phyloP scores from a whole-genome alignment of 2,113 vertebrate species.

The Melozone crissalis region DNA sequence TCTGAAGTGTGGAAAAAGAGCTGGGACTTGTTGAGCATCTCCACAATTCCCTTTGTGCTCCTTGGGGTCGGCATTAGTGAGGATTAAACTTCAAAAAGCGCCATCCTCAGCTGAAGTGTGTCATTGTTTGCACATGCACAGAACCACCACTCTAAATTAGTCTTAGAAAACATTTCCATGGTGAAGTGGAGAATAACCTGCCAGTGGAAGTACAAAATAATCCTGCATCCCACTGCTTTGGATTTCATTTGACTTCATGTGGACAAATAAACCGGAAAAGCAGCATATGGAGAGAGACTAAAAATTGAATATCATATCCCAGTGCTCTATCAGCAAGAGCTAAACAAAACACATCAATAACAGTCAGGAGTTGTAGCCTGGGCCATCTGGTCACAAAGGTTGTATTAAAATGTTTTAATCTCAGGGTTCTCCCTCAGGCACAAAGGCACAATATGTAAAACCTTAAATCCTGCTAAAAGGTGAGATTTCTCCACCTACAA shows the following conservation, averaged over 20 bases:
- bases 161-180: not conserved
- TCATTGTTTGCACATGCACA: not conserved
- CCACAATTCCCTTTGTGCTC: not conserved
- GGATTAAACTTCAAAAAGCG: not conserved
- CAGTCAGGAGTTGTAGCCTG: not conserved
- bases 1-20: not conserved
- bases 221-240: not conserved
- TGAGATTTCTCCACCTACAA: not conserved
- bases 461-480: not conserved
- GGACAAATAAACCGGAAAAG: conserved; percentile 58
- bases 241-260: conserved; percentile 15
- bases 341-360: not conserved
- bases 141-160: not conserved
- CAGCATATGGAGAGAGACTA: conserved; percentile 63
- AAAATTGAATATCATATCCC: conserved; percentile 36
- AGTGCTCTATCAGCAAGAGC: conserved; percentile 23
- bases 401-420: not conserved
- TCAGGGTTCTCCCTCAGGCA: conserved; percentile 31
- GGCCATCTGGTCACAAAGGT: conserved; percentile 30
- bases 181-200: not conserved
- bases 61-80: not conserved
- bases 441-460: not conserved
- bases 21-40: not conserved
- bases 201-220: conserved; percentile 40
- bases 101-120: not conserved